Percentiles rank a stretch among this genome's conserved stretches.
Conservation (phyloP, 2,797 vertebrate genomes). For the Bucorvus abyssinicus region DNA sequence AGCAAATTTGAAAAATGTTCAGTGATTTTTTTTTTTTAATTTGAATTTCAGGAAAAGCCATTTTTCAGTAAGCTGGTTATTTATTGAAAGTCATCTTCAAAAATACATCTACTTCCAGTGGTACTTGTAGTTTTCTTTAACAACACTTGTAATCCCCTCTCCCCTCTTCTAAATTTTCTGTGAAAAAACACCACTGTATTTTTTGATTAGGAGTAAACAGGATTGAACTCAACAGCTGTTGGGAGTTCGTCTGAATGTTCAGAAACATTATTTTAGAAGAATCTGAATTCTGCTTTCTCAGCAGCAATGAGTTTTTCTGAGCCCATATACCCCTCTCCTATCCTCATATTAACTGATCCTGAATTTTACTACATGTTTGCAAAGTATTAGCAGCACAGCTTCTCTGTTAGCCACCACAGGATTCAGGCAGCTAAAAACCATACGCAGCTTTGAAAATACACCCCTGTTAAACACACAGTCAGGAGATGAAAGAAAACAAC, state of each 20-base stretch:
- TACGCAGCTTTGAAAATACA: background rate
- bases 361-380: background rate
- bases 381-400: background rate
- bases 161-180: background rate
- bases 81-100: constrained; percentile 19
- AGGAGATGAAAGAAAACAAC: background rate
- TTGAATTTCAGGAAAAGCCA: background rate
- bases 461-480: background rate
- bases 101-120: background rate
- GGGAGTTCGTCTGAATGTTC: constrained; percentile 24
- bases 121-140: background rate
- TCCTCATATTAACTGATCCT: background rate
- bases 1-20: background rate
- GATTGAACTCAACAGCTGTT: constrained; percentile 36
- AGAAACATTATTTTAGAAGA: constrained; percentile 31
- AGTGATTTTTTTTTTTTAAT: background rate
- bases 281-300: constrained; percentile 42
- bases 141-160: background rate
- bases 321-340: background rate
- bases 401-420: background rate
- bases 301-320: constrained; percentile 5
- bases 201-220: background rate
- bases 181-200: background rate
- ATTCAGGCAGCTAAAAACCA: background rate
- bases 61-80: background rate